Percentiles rank a stretch among this genome's conserved stretches.
phyloP scores from a whole-genome alignment of 1,140 invertebrate species.

The Drosophila nasuta region DNA sequence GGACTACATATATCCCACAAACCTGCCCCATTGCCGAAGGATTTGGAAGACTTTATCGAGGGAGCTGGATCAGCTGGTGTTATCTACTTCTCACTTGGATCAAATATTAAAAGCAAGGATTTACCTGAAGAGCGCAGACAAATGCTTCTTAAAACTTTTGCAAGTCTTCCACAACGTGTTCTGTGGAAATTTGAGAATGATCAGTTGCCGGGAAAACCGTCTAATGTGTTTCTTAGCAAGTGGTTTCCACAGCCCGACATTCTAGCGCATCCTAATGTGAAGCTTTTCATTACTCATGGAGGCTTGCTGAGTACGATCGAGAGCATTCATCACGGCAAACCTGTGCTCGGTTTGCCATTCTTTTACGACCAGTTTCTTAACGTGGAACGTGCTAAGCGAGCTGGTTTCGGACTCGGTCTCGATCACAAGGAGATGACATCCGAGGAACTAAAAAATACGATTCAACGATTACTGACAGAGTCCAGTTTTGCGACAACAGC shows the following conservation, averaged over 20 bases:
- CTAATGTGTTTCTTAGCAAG: constrained; percentile 88
- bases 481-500: constrained; percentile 84
- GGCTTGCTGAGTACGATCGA: constrained; percentile 90
- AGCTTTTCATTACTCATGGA: constrained; percentile 90
- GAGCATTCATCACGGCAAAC: constrained; percentile 89
- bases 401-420: constrained; percentile 85
- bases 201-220: constrained; percentile 85
- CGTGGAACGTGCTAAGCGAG: constrained; percentile 84
- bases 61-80: constrained; percentile 86
- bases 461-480: constrained; percentile 81
- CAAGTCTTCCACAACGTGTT: constrained; percentile 87
- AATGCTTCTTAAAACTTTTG: constrained; percentile 86
- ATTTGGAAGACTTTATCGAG: constrained; percentile 86
- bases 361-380: constrained; percentile 88
- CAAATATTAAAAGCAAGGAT: constrained; percentile 86
- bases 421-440: constrained; percentile 81
- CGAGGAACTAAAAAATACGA: constrained; percentile 62
- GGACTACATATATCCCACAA: constrained; percentile 86
- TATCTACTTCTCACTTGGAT: constrained; percentile 88
- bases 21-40: constrained; percentile 79
- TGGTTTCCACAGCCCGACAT: constrained; percentile 91
- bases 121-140: constrained; percentile 85
- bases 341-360: constrained; percentile 89
- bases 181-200: constrained; percentile 90
- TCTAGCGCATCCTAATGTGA: constrained; percentile 88